Percentiles rank a stretch among this genome's conserved stretches.
These are phyloP conservation scores for Bacillus rossius DNA, from an alignment of 1,140 invertebrate species.

Conservation along the genomic window DNA sequence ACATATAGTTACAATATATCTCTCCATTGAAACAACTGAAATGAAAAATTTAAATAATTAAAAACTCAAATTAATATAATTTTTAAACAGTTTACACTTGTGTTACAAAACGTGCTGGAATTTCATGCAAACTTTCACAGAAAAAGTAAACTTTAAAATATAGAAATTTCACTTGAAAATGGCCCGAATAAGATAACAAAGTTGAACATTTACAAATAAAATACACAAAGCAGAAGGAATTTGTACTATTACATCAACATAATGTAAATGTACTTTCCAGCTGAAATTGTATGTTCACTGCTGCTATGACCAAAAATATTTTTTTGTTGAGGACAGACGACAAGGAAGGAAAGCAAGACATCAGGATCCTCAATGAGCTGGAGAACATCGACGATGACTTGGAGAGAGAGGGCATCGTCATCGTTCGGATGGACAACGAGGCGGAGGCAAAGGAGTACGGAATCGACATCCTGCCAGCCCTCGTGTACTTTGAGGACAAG, in stretches of 20 bases:
- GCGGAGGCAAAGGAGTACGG: conserved; percentile 87
- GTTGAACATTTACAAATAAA: too few relatives aligned
- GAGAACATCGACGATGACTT: conserved; percentile 92
- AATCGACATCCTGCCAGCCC: conserved; percentile 80
- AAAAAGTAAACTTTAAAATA: too few relatives aligned
- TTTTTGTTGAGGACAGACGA: conserved; percentile 57
- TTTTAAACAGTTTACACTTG: not conserved
- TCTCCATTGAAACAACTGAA: not conserved
- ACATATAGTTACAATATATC: not conserved
- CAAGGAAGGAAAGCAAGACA: conserved; percentile 84
- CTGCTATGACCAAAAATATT: too few relatives aligned
- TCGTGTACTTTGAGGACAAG: conserved; percentile 89
- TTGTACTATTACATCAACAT: too few relatives aligned
- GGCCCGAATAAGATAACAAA: too few relatives aligned
- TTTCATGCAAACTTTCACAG: too few relatives aligned
- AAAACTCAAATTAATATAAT: not conserved
- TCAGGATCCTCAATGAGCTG: conserved; percentile 78
- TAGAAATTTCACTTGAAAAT: too few relatives aligned
- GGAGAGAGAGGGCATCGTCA: conserved; percentile 84
- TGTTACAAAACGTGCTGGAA: too few relatives aligned
- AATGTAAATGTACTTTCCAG: too few relatives aligned
- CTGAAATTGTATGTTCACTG: too few relatives aligned
- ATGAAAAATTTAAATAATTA: not conserved
- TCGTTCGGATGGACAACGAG: conserved; percentile 83
- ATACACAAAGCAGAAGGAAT: too few relatives aligned